A percentile compares a stretch with the other conserved stretches of the same genome.
Evolutionary conservation across 2,797 vertebrate genomes (phyloP).

Genomic region (Aplochiton taeniatus): DNA sequence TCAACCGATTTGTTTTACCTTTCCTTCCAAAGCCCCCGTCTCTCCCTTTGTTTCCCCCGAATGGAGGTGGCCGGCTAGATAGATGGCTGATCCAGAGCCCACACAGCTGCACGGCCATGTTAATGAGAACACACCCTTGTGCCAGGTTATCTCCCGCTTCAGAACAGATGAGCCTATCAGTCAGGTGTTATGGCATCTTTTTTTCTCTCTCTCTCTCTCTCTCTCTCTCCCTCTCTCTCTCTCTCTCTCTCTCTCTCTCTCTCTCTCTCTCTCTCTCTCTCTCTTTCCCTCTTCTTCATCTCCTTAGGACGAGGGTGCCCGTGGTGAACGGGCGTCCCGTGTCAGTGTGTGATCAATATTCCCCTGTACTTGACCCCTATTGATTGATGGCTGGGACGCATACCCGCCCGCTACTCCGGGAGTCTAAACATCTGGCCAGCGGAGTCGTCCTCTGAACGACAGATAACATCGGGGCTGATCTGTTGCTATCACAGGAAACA

Average conservation of each 20-base stretch:
- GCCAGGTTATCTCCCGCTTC: constrained; percentile 21
- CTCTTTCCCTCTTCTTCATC: too few relatives aligned
- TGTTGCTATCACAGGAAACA: constrained; percentile 83
- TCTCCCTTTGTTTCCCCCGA: constrained; percentile 58
- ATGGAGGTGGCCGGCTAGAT: constrained; percentile 46
- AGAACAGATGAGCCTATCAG: constrained; percentile 33
- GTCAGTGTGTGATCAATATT: constrained; percentile 52
- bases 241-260: too few relatives aligned
- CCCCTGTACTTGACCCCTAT: constrained; percentile 71
- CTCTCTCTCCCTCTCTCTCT: too few relatives aligned
- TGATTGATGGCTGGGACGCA: constrained; percentile 58
- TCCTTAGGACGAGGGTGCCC: too few relatives aligned
- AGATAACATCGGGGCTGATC: constrained; percentile 83
- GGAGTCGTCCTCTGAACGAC: constrained; percentile 76
- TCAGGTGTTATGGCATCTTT: constrained; percentile 8
- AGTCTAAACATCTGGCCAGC: constrained; percentile 79
- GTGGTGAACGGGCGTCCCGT: not conserved
- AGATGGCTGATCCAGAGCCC: constrained; percentile 45
- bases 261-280: not conserved
- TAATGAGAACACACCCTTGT: constrained; percentile 45
- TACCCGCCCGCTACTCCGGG: constrained; percentile 51
- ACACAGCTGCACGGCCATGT: constrained; percentile 41
- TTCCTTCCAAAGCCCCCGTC: constrained; percentile 54
- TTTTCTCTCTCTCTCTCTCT: not conserved
- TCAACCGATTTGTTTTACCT: constrained; percentile 66